A percentile compares a stretch with the other conserved stretches of the same genome.
phyloP scores from a whole-genome alignment of 35 echinoderm and acorn worm genomes.

The Lytechinus variegatus region DNA sequence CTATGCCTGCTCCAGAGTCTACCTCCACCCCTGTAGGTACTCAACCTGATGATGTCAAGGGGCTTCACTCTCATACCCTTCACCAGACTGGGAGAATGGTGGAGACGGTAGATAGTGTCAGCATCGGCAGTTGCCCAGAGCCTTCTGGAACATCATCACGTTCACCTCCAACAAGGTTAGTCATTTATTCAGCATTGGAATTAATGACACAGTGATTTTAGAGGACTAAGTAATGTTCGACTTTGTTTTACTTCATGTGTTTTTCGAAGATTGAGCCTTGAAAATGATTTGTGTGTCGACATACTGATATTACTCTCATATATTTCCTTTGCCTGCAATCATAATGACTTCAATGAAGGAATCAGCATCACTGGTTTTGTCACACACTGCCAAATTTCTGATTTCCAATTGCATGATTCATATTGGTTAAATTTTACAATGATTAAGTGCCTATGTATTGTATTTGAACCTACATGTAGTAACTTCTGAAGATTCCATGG shows the following conservation, averaged over 20 bases:
- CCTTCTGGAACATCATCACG: slow-evolving; percentile 24
- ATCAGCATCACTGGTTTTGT: background rate
- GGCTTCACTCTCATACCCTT: background rate
- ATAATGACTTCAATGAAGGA: background rate
- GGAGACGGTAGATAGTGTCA: slow-evolving; percentile 21
- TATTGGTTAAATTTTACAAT: too few species aligned
- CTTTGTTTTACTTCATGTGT: too few species aligned
- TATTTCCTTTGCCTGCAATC: too few species aligned
- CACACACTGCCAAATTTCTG: background rate
- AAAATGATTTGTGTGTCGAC: too few species aligned
- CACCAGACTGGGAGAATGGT: slow-evolving; percentile 35
- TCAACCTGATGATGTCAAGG: background rate
- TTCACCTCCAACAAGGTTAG: slow-evolving; percentile 42
- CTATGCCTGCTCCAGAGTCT: background rate
- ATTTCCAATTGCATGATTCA: too few species aligned
- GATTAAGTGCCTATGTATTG: background rate
- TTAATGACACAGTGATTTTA: too few species aligned
- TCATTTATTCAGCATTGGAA: too few species aligned
- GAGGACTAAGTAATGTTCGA: too few species aligned
- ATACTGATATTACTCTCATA: too few species aligned
- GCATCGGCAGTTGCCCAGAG: slow-evolving; percentile 35
- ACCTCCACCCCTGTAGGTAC: slow-evolving; percentile 1
- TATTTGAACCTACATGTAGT: background rate
- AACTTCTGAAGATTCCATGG: too few species aligned
- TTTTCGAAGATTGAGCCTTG: too few species aligned